Percentiles rank a stretch among this genome's conserved stretches.
Conservation (phyloP, 1,140 invertebrate species). For the Pseudomyrmex flavicornis region DNA sequence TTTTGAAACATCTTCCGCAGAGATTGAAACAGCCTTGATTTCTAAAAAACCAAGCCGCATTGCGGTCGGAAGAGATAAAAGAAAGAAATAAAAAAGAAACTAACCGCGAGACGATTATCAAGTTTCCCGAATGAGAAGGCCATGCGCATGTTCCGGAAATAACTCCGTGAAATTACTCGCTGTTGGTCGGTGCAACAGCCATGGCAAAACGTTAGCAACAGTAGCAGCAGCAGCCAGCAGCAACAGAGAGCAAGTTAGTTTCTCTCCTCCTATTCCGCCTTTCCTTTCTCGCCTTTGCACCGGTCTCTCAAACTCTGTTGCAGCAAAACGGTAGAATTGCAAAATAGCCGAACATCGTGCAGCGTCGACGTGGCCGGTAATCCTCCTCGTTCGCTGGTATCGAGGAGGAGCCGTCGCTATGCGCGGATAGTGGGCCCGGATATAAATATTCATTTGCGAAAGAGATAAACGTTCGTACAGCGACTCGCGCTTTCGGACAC, state of each 20-base stretch:
- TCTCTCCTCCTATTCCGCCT: background rate
- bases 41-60: background rate
- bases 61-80: conserved; percentile 29
- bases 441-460: conserved; percentile 81
- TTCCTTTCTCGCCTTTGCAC: background rate
- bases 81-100: background rate
- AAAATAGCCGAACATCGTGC: conserved; percentile 57
- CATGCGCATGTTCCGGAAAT: conserved; percentile 67
- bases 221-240: background rate
- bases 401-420: conserved; percentile 31
- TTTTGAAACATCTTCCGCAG: background rate
- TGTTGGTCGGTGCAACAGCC: conserved; percentile 19
- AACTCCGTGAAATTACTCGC: conserved; percentile 71
- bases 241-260: conserved; percentile 24
- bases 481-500: conserved; percentile 5
- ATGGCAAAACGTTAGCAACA: conserved; percentile 24
- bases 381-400: conserved; percentile 27
- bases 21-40: background rate
- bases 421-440: conserved; percentile 33
- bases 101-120: conserved; percentile 69
- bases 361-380: conserved; percentile 10
- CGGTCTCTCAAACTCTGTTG: background rate
- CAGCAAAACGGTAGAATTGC: conserved; percentile 68
- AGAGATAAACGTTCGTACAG: conserved; percentile 77
- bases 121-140: conserved; percentile 73